Conservation (phyloP, 2,888 invertebrate species). For the Phrixothrix hirtus region DNA sequence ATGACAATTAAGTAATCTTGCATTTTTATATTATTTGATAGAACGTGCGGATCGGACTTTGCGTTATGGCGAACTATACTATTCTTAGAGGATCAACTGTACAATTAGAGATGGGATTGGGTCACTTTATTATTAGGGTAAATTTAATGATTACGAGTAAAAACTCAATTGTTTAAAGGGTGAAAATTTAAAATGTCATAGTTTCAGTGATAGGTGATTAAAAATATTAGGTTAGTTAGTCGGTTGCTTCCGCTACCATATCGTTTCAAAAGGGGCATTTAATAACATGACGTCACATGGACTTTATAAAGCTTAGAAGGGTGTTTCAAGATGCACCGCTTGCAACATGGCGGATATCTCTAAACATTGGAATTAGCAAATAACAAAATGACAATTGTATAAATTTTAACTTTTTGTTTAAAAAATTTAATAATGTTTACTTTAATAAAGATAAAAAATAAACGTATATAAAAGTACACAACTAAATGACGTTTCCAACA, state of each 20-base stretch:
- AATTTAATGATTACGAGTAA: too few species aligned
- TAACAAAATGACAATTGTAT: constrained; percentile 3
- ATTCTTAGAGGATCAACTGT: background rate
- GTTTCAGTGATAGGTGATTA: too few species aligned
- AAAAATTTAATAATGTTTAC: too few species aligned
- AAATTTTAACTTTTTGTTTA: too few species aligned
- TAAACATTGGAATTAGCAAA: constrained; percentile 44
- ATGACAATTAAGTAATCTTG: too few species aligned
- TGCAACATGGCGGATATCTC: constrained; percentile 56
- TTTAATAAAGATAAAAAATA: too few species aligned
- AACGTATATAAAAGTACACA: too few species aligned
- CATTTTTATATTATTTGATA: background rate
- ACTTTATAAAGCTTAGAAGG: constrained; percentile 40
- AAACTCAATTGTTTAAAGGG: too few species aligned
- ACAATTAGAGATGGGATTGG: constrained; percentile 8
- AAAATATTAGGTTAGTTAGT: background rate
- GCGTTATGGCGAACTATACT: constrained; percentile 16
- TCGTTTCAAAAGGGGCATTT: constrained; percentile 48
- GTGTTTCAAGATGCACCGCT: constrained; percentile 56
- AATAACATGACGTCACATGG: constrained; percentile 37
- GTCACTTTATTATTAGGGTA: too few species aligned
- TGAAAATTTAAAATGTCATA: too few species aligned
- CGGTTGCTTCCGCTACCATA: constrained; percentile 26
- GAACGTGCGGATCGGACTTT: constrained; percentile 15
- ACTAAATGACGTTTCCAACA: too few species aligned